Percentiles rank a stretch among this genome's conserved stretches.
phyloP scores from a whole-genome alignment of 2,113 vertebrate species.

The Pelusios castaneus region DNA sequence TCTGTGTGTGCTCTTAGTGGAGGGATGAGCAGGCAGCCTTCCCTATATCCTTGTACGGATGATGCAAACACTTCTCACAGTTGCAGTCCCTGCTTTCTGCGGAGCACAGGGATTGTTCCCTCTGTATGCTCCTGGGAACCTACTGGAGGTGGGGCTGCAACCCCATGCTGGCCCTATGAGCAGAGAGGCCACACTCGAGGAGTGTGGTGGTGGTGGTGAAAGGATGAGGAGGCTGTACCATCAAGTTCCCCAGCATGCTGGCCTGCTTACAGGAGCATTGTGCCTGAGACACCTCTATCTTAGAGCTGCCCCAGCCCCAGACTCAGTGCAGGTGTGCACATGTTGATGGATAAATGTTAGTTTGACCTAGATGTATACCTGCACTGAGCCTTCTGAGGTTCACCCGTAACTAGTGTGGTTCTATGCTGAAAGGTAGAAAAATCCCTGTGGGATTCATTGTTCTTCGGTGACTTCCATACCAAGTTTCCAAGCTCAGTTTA shows the following conservation, averaged over 20 bases:
- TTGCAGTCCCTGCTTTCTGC: neutral
- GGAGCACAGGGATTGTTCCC: neutral
- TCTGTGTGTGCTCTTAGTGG: neutral
- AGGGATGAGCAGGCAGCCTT: neutral
- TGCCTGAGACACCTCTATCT: neutral
- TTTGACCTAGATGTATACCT: neutral
- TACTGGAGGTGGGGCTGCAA: rapidly evolving
- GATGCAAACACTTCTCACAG: neutral
- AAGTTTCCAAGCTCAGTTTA: neutral
- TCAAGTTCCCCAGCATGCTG: neutral
- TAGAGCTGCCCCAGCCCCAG: neutral
- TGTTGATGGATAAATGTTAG: neutral
- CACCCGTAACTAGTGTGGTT: neutral
- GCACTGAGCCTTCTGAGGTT: neutral
- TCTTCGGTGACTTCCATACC: neutral
- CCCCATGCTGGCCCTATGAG: neutral
- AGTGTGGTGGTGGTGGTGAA: neutral
- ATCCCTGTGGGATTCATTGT: neutral
- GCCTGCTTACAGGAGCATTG: neutral
- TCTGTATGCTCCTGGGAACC: neutral
- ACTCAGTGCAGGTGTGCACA: neutral
- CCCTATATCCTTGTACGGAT: neutral
- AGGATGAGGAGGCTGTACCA: rapidly evolving
- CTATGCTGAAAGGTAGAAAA: neutral
- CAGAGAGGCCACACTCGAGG: neutral